A percentile compares a stretch with the other conserved stretches of the same genome.
Evolutionary conservation across 2,888 invertebrate genomes (phyloP).

Genomic region (Lucinisca nassula): DNA sequence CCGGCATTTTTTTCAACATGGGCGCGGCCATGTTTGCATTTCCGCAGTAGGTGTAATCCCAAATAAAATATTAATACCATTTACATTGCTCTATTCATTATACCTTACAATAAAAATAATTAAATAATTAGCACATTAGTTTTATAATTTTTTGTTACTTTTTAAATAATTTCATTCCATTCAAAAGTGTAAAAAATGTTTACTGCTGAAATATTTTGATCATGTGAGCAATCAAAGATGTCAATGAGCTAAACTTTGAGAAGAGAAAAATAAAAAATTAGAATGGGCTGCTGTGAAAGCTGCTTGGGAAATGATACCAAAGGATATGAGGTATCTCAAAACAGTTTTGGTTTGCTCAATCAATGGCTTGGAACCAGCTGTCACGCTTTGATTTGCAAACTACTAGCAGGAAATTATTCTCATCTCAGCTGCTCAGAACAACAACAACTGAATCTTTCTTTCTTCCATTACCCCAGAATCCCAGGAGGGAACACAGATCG

Average conservation of each 20-base stretch:
- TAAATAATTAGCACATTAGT: too few relatives aligned
- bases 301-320: conserved; percentile 40
- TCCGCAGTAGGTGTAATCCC: conserved; percentile 55
- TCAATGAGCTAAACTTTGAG: not conserved
- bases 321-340: conserved; percentile 1
- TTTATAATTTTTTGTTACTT: too few relatives aligned
- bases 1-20: conserved; percentile 30
- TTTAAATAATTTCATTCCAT: too few relatives aligned
- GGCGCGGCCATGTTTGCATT: conserved; percentile 75
- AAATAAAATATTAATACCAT: too few relatives aligned
- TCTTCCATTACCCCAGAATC: too few relatives aligned
- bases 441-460: too few relatives aligned
- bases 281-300: conserved; percentile 70
- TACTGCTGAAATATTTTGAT: conserved; percentile 27
- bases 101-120: too few relatives aligned
- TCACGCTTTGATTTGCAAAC: not conserved
- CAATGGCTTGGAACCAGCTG: not conserved
- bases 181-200: too few relatives aligned
- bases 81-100: too few relatives aligned
- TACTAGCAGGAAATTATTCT: too few relatives aligned
- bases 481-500: too few relatives aligned
- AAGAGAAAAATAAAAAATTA: not conserved
- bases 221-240: conserved; percentile 54
- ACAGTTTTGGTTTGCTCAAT: not conserved
- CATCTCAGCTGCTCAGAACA: too few relatives aligned